These are phyloP conservation scores for Tapirus indicus DNA, from an alignment of 2,797 vertebrate species.

Conservation along the genomic window DNA sequence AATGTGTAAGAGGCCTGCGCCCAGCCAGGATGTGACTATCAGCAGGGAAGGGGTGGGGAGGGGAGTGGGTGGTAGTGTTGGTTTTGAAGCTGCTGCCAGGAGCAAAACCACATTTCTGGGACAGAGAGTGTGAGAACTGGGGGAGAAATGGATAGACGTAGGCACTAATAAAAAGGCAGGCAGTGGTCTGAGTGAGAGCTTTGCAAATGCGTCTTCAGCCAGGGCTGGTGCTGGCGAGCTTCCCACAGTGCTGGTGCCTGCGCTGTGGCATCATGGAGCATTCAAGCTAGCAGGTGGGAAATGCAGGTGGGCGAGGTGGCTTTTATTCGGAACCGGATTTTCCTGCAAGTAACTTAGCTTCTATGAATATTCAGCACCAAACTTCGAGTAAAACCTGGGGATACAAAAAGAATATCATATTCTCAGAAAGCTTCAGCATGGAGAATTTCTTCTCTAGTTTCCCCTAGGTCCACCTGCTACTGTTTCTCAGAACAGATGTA, in stretches of 20 bases:
- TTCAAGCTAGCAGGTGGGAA: background rate
- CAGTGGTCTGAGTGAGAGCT: background rate
- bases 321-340: background rate
- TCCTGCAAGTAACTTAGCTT: background rate
- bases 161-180: background rate
- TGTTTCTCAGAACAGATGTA: background rate
- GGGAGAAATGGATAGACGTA: background rate
- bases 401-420: background rate
- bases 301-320: background rate
- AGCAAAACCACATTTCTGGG: background rate
- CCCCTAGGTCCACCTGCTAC: background rate
- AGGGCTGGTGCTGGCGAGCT: background rate
- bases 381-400: background rate
- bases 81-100: background rate
- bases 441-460: background rate
- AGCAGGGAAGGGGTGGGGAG: background rate
- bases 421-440: background rate
- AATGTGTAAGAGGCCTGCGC: background rate
- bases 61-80: background rate
- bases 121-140: background rate
- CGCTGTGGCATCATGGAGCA: too few species aligned
- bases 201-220: background rate
- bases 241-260: too few species aligned
- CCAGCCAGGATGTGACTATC: background rate
- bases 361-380: background rate